Conservation (phyloP, 92 coral and sea anemone species). For the Epizoanthus scotinus region DNA sequence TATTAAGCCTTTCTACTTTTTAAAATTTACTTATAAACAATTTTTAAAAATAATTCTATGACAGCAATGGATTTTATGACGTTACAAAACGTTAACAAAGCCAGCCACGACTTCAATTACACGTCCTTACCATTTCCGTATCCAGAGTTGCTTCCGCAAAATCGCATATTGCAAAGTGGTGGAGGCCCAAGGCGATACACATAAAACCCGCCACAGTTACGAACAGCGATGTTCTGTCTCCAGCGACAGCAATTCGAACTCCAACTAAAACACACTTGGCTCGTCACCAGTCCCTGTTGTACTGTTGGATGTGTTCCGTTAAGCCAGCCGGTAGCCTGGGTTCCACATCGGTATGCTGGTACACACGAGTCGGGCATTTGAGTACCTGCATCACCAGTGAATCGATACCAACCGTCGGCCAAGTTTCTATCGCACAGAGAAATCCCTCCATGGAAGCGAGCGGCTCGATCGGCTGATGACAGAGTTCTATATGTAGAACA, state of each 20-base stretch:
- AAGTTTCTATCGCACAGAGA: neutral
- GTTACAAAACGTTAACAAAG: neutral
- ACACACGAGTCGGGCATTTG: constrained; percentile 13
- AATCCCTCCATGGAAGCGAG: neutral
- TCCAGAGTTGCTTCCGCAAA: neutral
- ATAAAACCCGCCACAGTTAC: constrained; percentile 17
- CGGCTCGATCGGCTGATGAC: constrained; percentile 7
- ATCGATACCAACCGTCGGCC: constrained; percentile 8
- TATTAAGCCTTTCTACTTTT: too few relatives aligned
- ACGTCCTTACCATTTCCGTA: neutral
- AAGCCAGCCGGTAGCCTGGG: constrained; percentile 20
- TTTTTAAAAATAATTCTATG: too few relatives aligned
- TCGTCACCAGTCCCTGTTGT: constrained; percentile 19
- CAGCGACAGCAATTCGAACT: neutral
- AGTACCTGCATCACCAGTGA: constrained; percentile 28
- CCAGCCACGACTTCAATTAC: too few relatives aligned
- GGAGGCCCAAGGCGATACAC: neutral
- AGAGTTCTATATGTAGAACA: constrained; percentile 1
- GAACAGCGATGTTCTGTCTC: neutral
- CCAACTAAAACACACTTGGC: constrained; percentile 12
- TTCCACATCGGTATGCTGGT: constrained; percentile 14
- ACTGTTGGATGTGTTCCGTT: constrained; percentile 33
- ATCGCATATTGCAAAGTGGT: neutral
- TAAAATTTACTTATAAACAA: too few relatives aligned
- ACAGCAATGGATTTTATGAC: constrained; percentile 14